Percentiles rank a stretch among this genome's conserved stretches.
Evolutionary conservation across 2,888 invertebrate species (phyloP).

Genomic region (Erebia aethiops): DNA sequence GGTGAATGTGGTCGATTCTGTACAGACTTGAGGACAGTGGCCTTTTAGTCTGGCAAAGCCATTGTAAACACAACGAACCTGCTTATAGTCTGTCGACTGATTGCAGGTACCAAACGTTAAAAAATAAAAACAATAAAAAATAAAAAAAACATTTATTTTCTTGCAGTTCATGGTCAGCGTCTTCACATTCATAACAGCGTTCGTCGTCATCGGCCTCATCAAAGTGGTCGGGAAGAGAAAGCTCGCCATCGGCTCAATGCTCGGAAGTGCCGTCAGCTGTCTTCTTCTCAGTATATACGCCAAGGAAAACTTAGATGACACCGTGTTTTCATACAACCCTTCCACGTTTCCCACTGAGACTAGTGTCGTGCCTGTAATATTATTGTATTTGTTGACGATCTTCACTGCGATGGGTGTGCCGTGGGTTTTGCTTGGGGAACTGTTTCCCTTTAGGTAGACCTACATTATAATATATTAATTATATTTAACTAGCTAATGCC

Average conservation of each 20-base stretch:
- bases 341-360: constrained; percentile 64
- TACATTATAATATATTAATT: too few relatives aligned
- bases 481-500: too few relatives aligned
- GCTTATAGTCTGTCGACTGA: too few relatives aligned
- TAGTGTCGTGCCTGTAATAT: constrained; percentile 64
- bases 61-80: too few relatives aligned
- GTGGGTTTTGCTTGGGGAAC: constrained; percentile 82
- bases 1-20: too few relatives aligned
- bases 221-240: constrained; percentile 76
- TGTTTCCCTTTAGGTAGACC: constrained; percentile 82
- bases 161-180: constrained; percentile 75
- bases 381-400: constrained; percentile 67
- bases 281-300: constrained; percentile 74
- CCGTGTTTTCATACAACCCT: constrained; percentile 72
- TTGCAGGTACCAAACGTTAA: too few relatives aligned
- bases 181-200: constrained; percentile 67
- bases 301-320: constrained; percentile 53
- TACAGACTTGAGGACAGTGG: too few relatives aligned
- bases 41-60: too few relatives aligned
- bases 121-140: too few relatives aligned
- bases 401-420: constrained; percentile 74
- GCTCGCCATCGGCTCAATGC: constrained; percentile 68
- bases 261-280: constrained; percentile 66
- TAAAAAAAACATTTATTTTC: too few relatives aligned
- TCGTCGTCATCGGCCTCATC: constrained; percentile 68